A percentile compares a stretch with the other conserved stretches of the same genome.
phyloP scores from a whole-genome alignment of 2,113 vertebrate species.

The Ranitomeya imitator region DNA sequence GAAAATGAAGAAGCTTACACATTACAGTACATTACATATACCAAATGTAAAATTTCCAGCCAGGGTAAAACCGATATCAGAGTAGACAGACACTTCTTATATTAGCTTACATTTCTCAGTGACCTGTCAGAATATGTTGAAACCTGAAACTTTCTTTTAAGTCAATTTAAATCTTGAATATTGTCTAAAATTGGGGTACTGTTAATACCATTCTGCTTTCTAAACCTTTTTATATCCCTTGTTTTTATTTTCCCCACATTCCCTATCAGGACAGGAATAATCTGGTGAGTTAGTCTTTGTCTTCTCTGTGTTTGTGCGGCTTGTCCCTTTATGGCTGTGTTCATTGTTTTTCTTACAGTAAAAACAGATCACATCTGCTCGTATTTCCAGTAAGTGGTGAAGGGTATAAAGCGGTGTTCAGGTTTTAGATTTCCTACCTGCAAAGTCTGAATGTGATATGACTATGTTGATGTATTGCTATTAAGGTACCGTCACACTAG shows the following conservation, averaged over 20 bases:
- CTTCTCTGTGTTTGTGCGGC: constrained; percentile 52
- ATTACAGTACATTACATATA: not conserved
- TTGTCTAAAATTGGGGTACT: not conserved
- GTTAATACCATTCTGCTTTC: not conserved
- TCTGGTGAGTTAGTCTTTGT: constrained; percentile 84
- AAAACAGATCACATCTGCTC: not conserved
- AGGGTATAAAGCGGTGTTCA: not conserved
- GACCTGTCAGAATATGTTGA: not conserved
- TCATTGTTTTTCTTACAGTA: not conserved
- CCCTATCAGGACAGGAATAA: constrained; percentile 98
- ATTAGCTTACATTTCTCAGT: not conserved
- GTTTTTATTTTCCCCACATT: constrained; percentile 76
- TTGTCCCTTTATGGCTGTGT: not conserved
- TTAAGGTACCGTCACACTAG: no score
- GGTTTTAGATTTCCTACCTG: not conserved
- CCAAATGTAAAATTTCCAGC: not conserved
- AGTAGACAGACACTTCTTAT: not conserved
- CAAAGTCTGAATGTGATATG: not conserved
- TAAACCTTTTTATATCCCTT: constrained; percentile 65
- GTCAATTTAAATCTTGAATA: not conserved
- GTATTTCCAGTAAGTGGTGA: not conserved
- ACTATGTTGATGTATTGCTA: not conserved
- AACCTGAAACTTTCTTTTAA: not conserved
- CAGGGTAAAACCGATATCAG: not conserved
- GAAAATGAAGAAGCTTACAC: no score